Base-by-base conservation (phyloP, 1,140 invertebrate species). In the Drosophila sechellia region DNA sequence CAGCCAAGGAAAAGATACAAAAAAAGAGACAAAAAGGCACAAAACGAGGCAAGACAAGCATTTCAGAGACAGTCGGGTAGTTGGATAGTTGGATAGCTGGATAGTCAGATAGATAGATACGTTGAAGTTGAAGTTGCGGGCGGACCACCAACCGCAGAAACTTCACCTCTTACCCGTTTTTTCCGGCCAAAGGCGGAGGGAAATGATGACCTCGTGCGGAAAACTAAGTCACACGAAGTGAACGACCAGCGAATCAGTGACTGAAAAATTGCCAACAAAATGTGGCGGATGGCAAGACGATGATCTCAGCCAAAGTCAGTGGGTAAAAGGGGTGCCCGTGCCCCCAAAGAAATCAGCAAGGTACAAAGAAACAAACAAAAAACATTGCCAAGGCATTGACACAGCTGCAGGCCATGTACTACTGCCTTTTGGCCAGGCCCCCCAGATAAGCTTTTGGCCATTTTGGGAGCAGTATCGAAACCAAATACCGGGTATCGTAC, bases 151-250 rank as follows among this genome's bases (percentile, higher is more conserved):
- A 81, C 77, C 63, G 59, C 79, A 79, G 49, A 61, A 39, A 63
- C 58, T 53, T 53, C 59, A 12, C 27, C 49, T 53, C 27, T 15
- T 34, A 5, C 31, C 42, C 43, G 17, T 31, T 45, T 31, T 31
- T 27, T 17, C 25, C 45, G 37, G 46, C 39, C 27, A 53, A 57
- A 20, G 66, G 22, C 35, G 60, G 46, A 22, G 53, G 49, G 37
- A 69, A 79, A 61, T 86, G 83, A 83, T 86, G 81, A 86, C 81
- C 81, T 87, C 81, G 84, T 86, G 79, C 81, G 60, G 37, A 85
- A 79, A 86, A 86, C 79, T 87, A 86, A 86, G 83, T 87, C 81
- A 85, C 59, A 85, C 53, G 71, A 76, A 77, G 56, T 63, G 52
- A 65, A 81, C 77, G 80, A 69, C 54, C 56, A 84, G 55, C 80